phyloP scores from a whole-genome alignment of 2,113 vertebrate genomes.

The Pleuronectes platessa region DNA sequence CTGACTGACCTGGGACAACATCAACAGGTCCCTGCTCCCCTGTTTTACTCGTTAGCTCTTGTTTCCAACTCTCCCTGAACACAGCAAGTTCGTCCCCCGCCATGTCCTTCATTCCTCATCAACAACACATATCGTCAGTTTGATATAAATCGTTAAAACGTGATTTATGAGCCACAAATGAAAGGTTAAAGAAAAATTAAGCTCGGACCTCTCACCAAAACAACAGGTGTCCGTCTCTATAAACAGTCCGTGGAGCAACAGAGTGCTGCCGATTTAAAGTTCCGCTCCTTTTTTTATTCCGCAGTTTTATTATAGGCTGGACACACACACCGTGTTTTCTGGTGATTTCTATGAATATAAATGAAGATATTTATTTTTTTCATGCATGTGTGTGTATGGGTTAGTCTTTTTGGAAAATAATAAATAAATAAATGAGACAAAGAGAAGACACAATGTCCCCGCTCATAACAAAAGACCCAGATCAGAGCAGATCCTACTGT shows the following conservation, averaged over 20 bases:
- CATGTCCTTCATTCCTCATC: slow-evolving; percentile 64
- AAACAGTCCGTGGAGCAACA: slow-evolving; percentile 67
- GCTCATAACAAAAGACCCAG: slow-evolving; percentile 51
- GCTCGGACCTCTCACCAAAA: not conserved
- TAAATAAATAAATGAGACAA: not conserved
- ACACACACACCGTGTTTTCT: not conserved
- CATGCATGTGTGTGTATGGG: rapidly evolving
- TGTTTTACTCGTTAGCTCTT: slow-evolving; percentile 65
- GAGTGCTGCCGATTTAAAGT: not conserved
- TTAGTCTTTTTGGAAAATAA: not conserved
- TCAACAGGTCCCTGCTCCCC: not conserved
- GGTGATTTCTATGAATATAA: not conserved
- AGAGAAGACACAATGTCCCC: slow-evolving; percentile 21
- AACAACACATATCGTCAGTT: not conserved
- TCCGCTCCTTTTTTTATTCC: slow-evolving; percentile 68
- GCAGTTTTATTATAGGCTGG: slow-evolving; percentile 43
- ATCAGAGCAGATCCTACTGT: slow-evolving; percentile 72
- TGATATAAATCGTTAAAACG: rapidly evolving
- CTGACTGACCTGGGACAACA: not conserved
- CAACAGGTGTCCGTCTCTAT: slow-evolving; percentile 22
- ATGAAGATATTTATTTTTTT: not conserved
- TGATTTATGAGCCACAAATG: rapidly evolving
- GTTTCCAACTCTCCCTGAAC: slow-evolving; percentile 81
- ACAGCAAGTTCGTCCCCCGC: slow-evolving; percentile 71
- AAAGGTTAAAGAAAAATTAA: not conserved